phyloP scores from a whole-genome alignment of 2,888 invertebrate genomes.

The Acleris cristana region DNA sequence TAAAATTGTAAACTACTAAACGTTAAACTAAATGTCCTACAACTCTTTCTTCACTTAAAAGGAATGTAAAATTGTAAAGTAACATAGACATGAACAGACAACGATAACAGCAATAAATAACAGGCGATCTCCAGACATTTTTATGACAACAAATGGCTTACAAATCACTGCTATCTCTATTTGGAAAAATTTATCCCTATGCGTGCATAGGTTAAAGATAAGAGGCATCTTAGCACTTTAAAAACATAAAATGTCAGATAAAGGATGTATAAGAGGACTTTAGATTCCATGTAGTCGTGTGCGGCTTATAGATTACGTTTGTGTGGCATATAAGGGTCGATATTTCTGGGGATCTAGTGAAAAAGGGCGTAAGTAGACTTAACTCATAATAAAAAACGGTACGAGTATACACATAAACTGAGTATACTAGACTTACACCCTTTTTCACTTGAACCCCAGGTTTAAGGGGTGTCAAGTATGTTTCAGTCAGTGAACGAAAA shows the following conservation, averaged over 20 bases:
- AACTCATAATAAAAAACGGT: too few species aligned
- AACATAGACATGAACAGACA: conserved; percentile 15
- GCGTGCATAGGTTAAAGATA: conserved; percentile 54
- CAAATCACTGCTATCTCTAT: conserved; percentile 72
- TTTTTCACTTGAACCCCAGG: too few species aligned
- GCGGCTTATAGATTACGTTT: too few species aligned
- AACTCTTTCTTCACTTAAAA: too few species aligned
- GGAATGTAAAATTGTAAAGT: not conserved
- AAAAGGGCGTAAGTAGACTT: too few species aligned
- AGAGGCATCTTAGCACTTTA: conserved; percentile 67
- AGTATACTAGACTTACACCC: too few species aligned
- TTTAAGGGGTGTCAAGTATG: too few species aligned
- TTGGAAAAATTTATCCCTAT: conserved; percentile 54
- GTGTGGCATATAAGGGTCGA: too few species aligned
- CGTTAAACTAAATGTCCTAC: not conserved
- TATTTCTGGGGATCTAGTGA: too few species aligned
- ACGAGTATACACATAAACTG: too few species aligned
- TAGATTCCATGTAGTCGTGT: too few species aligned
- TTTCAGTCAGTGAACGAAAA: too few species aligned
- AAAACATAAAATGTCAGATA: conserved; percentile 70
- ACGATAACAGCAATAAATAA: conserved; percentile 63
- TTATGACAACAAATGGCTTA: conserved; percentile 67
- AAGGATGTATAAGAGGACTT: conserved; percentile 53
- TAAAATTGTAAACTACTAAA: not conserved
- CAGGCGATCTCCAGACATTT: conserved; percentile 65